These are phyloP conservation scores for Pentamera pediparva DNA, from an alignment of 53 echinoderm and acorn worm genomes.

Conservation along the genomic window DNA sequence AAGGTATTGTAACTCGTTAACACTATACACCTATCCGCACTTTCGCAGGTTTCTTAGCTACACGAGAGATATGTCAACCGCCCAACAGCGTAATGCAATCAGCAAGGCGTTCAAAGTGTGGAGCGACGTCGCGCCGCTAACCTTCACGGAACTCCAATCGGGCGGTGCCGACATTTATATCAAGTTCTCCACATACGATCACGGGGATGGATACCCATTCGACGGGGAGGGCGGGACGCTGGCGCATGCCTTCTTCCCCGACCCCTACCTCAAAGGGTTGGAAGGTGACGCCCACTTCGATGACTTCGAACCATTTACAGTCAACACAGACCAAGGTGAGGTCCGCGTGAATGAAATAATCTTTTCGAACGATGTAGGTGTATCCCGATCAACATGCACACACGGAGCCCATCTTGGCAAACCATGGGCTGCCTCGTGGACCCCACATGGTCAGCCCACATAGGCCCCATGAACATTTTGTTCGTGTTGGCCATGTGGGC, in stretches of 20 bases:
- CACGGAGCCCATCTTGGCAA: background rate
- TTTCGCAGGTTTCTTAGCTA: constrained; percentile 57
- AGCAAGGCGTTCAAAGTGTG: constrained; percentile 64
- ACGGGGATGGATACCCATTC: constrained; percentile 86
- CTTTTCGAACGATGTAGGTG: background rate
- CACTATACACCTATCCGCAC: too few species aligned
- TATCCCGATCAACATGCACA: background rate
- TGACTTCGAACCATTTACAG: constrained; percentile 71
- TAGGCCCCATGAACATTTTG: too few species aligned
- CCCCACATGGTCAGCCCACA: too few species aligned
- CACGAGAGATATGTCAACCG: constrained; percentile 50
- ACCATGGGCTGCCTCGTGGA: too few species aligned
- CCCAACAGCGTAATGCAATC: constrained; percentile 52
- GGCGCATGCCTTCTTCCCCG: constrained; percentile 95
- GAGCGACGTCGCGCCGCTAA: constrained; percentile 74
- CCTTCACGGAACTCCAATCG: constrained; percentile 44
- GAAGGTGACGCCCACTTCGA: constrained; percentile 98
- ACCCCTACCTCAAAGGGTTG: constrained; percentile 37
- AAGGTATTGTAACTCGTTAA: too few species aligned
- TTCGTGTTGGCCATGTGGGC: too few species aligned
- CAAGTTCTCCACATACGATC: constrained; percentile 51
- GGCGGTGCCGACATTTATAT: constrained; percentile 73
- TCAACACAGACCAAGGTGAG: constrained; percentile 60
- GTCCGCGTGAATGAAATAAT: too few species aligned
- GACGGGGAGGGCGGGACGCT: constrained; percentile 93